These are phyloP conservation scores for Pachypeltis micranthus DNA, from an alignment of 1,140 invertebrate genomes.

Conservation along the genomic window DNA sequence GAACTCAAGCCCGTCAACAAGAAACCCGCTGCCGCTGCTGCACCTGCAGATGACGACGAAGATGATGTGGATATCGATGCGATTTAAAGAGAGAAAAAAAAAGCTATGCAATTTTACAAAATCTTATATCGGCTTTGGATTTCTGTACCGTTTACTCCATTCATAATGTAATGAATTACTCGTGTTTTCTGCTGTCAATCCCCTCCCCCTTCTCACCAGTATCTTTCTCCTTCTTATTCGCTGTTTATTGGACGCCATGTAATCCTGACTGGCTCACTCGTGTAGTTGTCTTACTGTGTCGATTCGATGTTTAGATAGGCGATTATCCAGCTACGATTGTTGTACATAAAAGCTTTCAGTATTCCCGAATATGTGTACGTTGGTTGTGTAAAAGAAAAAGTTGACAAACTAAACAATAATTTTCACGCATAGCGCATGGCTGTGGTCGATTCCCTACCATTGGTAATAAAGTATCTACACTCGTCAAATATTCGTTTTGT, in stretches of 20 bases:
- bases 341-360: not conserved
- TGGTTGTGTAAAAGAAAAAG: not conserved
- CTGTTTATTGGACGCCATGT: not conserved
- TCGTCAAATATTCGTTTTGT: not conserved
- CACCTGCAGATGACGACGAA: constrained; percentile 40
- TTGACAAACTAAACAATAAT: not conserved
- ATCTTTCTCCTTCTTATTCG: not conserved
- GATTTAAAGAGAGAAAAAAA: constrained; percentile 51
- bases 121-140: not conserved
- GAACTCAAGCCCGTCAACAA: constrained; percentile 33
- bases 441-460: not conserved
- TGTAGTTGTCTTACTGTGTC: not conserved
- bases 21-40: constrained; percentile 35
- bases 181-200: not conserved
- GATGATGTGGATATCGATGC: constrained; percentile 82
- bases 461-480: not conserved
- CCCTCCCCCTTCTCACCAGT: not conserved
- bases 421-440: not conserved
- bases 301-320: constrained; percentile 1
- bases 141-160: constrained; percentile 13
- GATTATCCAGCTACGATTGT: not conserved
- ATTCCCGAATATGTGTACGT: not conserved
- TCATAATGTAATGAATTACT: not conserved
- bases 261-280: too few species aligned
- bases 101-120: not conserved